Percentiles rank a stretch among this genome's conserved stretches.
Evolutionary conservation across 2,797 vertebrate species (phyloP).

Genomic region (Sardinella longiceps): DNA sequence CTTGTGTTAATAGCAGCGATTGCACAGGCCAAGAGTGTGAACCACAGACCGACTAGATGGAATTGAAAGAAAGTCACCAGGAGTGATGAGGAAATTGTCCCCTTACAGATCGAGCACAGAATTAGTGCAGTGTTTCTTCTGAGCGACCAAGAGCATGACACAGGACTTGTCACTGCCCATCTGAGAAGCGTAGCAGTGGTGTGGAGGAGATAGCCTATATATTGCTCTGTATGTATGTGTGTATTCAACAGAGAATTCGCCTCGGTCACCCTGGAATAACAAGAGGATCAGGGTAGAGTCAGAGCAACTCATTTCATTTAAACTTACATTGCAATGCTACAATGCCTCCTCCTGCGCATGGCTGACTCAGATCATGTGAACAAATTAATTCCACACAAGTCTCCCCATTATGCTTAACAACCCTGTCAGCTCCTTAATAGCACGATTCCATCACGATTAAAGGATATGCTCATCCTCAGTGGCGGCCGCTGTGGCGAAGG

Average conservation of each 20-base stretch:
- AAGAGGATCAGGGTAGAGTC: not conserved
- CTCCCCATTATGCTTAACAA: conserved; percentile 36
- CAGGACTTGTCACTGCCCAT: not conserved
- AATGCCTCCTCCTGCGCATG: conserved; percentile 13
- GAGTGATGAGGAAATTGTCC: conserved; percentile 6
- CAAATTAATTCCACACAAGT: conserved; percentile 36
- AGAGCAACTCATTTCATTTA: conserved; percentile 6
- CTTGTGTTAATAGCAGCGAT: conserved; percentile 40
- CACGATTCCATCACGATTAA: conserved; percentile 37
- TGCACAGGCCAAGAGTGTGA: conserved; percentile 34
- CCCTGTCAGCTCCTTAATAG: conserved; percentile 45
- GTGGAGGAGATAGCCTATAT: not conserved
- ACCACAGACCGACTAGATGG: conserved; percentile 28
- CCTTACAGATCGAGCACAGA: not conserved
- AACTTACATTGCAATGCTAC: not conserved
- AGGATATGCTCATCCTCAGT: conserved; percentile 15
- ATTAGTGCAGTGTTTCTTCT: not conserved
- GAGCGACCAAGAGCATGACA: not conserved
- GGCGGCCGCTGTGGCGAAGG: conserved; percentile 7
- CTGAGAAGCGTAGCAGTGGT: not conserved
- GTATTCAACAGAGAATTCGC: not conserved
- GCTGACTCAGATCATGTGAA: conserved; percentile 26
- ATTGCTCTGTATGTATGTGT: not conserved
- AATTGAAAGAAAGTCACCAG: conserved; percentile 48
- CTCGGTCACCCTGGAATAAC: not conserved